phyloP scores from a whole-genome alignment of 2,113 vertebrate genomes.

The Athene cunicularia region DNA sequence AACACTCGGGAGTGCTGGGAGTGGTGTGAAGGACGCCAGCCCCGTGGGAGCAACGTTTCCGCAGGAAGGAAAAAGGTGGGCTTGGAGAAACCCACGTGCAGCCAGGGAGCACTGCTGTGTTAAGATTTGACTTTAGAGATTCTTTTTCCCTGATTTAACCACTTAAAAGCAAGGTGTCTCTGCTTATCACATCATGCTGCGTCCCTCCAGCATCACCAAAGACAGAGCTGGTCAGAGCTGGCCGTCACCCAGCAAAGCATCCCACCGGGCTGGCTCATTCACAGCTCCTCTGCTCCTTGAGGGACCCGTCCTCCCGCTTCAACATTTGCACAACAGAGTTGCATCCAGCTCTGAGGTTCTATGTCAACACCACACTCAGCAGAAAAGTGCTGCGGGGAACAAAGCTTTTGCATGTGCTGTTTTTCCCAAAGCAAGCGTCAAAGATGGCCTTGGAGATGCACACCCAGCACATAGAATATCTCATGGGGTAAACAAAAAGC shows the following conservation, averaged over 20 bases:
- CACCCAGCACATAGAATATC: fast-evolving
- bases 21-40: fast-evolving
- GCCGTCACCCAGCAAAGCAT: background rate
- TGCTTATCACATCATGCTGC: fast-evolving
- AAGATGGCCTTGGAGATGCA: background rate
- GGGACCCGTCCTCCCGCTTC: fast-evolving
- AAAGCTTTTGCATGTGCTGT: background rate
- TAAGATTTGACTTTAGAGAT: background rate
- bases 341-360: background rate
- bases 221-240: fast-evolving
- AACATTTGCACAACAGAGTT: background rate
- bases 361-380: background rate
- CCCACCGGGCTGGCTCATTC: background rate
- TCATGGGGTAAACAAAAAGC: background rate
- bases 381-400: background rate
- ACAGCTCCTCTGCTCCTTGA: background rate
- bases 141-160: background rate
- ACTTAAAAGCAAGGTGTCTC: background rate
- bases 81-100: background rate
- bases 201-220: background rate
- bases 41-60: fast-evolving
- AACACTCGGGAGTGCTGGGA: fast-evolving
- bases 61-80: background rate
- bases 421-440: background rate
- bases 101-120: background rate